Base-by-base conservation (phyloP, 2,888 invertebrate species). In the Aporophyla nigra region DNA sequence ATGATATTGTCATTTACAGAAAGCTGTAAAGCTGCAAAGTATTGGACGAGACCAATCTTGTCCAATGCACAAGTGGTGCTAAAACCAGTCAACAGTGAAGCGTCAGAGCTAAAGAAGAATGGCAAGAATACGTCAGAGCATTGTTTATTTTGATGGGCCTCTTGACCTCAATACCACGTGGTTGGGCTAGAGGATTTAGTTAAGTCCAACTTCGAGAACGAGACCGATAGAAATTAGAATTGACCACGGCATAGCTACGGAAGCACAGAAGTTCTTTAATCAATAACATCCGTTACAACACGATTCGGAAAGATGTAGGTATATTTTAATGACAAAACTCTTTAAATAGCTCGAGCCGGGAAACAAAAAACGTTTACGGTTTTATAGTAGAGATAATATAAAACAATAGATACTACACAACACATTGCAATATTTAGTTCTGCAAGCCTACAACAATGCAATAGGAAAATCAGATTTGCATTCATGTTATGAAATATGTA, bases 391-490 rank as follows among this genome's bases (percentile, higher is more conserved):
- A 74, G 87, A 82, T 82, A 80, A 80, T 67, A 78, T 40, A 53
- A 74, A 82, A 87, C 85, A 85, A 80, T 88, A 77, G 78, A 68
- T 72, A 78, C 68, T 76, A 74, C 76, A 75, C 67, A 74, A 76
- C 58, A 79, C 84, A 69, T 88, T 84, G 82, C 78, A 76, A 73
- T 80, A 84, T 79, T 78, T 80, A 62, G 80, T 78, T 80, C 73
- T 78, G 78, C 85, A 85, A 83, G 75, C 74, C 69, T 81, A 83
- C 75, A 87, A 86, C 87, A 85, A 87, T 85, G 79, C 77, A 66
- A 81, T 71, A 88, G 80, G 87, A 82, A 88, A 88, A 88, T 87
- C 88, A 53, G 88, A 88, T 87, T 87, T 87, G 87, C 79, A 79
- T 79, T 75, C 21, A 54, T 61, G 78, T 87, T 84, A 77, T 24